Conservation (phyloP, 1,140 invertebrate species). For the Cydia splendana region DNA sequence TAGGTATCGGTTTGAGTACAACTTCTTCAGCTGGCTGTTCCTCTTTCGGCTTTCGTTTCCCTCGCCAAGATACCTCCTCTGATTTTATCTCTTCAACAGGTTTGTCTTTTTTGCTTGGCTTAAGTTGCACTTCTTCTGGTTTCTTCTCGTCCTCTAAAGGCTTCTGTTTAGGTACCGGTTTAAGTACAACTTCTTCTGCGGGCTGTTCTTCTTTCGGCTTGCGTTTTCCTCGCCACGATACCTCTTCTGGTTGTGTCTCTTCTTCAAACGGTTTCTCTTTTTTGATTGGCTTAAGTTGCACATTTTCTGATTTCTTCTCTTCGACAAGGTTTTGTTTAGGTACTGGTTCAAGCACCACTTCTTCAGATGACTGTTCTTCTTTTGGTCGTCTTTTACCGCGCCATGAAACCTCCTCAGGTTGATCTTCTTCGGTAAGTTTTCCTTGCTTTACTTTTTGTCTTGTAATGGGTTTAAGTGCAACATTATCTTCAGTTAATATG, state of each 20-base stretch:
- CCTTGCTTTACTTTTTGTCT: slow-evolving; percentile 58
- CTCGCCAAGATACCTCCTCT: slow-evolving; percentile 12
- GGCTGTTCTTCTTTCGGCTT: slow-evolving; percentile 15
- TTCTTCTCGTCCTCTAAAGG: slow-evolving; percentile 32
- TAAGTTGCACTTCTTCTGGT: slow-evolving; percentile 13
- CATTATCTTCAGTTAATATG: slow-evolving; percentile 30
- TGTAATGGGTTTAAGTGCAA: slow-evolving; percentile 38
- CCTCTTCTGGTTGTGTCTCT: slow-evolving; percentile 18
- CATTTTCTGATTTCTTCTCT: slow-evolving; percentile 63
- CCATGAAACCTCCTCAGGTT: background rate
- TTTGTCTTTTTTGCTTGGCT: slow-evolving; percentile 27
- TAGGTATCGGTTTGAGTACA: slow-evolving; percentile 21
- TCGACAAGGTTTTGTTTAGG: slow-evolving; percentile 62
- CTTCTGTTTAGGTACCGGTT: slow-evolving; percentile 25
- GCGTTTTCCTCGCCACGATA: background rate
- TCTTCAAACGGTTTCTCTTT: slow-evolving; percentile 26
- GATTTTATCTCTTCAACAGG: slow-evolving; percentile 11
- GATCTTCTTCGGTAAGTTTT: slow-evolving; percentile 7
- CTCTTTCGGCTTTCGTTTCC: background rate
- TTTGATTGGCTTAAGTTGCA: slow-evolving; percentile 57
- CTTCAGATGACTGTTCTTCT: slow-evolving; percentile 31
- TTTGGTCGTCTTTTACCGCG: slow-evolving; percentile 26
- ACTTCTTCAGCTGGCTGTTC: slow-evolving; percentile 25
- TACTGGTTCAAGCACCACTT: slow-evolving; percentile 35
- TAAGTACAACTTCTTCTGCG: slow-evolving; percentile 29